Conservation (phyloP, 2,797 vertebrate species). For the Epinephelus coioides region DNA sequence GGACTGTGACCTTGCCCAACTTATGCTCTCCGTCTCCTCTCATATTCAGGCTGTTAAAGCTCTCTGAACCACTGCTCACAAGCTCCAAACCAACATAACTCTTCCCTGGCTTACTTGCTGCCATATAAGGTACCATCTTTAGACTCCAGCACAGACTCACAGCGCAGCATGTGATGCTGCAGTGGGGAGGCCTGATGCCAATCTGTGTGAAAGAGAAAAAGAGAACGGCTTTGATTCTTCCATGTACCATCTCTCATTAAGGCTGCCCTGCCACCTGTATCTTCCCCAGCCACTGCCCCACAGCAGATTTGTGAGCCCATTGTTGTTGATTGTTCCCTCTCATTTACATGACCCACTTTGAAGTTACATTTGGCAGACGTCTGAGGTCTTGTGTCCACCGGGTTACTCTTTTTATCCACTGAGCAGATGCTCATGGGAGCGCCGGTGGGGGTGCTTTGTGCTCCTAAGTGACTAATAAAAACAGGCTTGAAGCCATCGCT, state of each 20-base stretch:
- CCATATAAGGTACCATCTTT: constrained; percentile 81
- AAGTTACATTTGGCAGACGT: constrained; percentile 50
- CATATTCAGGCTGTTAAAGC: constrained; percentile 33
- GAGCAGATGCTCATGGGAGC: constrained; percentile 51
- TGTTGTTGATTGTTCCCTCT: constrained; percentile 43
- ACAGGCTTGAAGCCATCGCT: constrained; percentile 3
- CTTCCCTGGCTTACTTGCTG: constrained; percentile 44
- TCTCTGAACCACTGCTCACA: constrained; percentile 28
- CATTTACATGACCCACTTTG: constrained; percentile 60
- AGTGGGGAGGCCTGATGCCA: constrained; percentile 31
- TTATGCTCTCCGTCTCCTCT: constrained; percentile 9
- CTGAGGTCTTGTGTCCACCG: constrained; percentile 36
- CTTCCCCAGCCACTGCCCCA: constrained; percentile 14
- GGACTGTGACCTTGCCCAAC: constrained; percentile 3
- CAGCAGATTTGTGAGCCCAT: constrained; percentile 18
- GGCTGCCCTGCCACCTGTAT: constrained; percentile 39
- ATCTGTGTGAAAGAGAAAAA: constrained; percentile 16
- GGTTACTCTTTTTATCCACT: constrained; percentile 31
- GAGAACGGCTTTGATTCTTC: constrained; percentile 34
- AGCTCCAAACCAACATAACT: constrained; percentile 46
- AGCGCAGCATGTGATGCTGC: constrained; percentile 43
- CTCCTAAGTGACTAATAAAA: constrained; percentile 51
- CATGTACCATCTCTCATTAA: constrained; percentile 44
- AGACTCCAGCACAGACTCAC: constrained; percentile 27
- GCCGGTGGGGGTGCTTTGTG: constrained; percentile 20